phyloP scores from a whole-genome alignment of 2,888 invertebrate species.

The Amiota minor region DNA sequence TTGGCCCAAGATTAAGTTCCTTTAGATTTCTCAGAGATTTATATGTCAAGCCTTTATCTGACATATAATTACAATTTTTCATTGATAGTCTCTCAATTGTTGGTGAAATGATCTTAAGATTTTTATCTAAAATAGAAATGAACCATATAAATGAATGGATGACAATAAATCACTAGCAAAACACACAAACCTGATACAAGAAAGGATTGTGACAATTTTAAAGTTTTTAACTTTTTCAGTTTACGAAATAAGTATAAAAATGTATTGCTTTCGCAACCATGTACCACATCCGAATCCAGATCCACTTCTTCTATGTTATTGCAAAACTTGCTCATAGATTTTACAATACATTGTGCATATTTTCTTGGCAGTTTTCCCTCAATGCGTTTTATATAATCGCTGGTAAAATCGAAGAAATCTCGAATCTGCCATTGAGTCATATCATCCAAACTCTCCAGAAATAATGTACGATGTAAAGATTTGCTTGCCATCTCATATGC shows the following conservation, averaged over 20 bases:
- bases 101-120: not conserved
- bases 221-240: slow-evolving; percentile 38
- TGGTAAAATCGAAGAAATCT: slow-evolving; percentile 52
- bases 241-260: slow-evolving; percentile 26
- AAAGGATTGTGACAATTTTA: slow-evolving; percentile 28
- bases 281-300: slow-evolving; percentile 35
- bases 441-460: slow-evolving; percentile 21
- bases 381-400: slow-evolving; percentile 32
- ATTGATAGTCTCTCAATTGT: slow-evolving; percentile 3
- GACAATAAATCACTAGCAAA: not conserved
- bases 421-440: too few species aligned
- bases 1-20: slow-evolving; percentile 5
- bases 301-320: slow-evolving; percentile 40
- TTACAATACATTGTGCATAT: slow-evolving; percentile 30
- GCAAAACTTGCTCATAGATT: slow-evolving; percentile 39
- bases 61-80: not conserved
- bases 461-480: slow-evolving; percentile 36
- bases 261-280: not conserved
- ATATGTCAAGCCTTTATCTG: not conserved
- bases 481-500: slow-evolving; percentile 42
- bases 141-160: not conserved
- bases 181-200: not conserved
- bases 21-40: slow-evolving; percentile 32
- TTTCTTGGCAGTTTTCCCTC: slow-evolving; percentile 35
- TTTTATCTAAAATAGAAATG: not conserved